Base-by-base conservation (phyloP, 2,888 invertebrate genomes). In the Frankliniella intonsa region DNA sequence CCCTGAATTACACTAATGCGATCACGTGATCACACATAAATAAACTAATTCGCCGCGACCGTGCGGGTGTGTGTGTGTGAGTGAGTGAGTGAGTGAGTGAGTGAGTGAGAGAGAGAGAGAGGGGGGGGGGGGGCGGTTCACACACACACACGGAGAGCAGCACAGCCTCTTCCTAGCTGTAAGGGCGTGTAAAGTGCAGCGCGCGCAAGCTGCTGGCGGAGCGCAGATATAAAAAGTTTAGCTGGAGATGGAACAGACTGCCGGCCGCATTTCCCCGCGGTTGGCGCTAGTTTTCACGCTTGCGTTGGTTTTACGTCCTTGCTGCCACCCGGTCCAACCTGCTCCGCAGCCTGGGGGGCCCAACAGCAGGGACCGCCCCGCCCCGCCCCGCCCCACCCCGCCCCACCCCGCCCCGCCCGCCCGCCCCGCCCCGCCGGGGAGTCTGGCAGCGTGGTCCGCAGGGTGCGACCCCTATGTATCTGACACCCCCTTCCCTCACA, bases 1-100 rank as follows among this genome's bases (percentile, higher is more conserved):
- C 69, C 69, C 69, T 76, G 69, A 76, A 76, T 76, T 76, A 25
- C 69, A 10, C 69, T 76, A 76, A 76, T 76, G 69, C 12, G 69
- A 76, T 76, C 69, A 76, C 69, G 25, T 12, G 69, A 25, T 25
- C 69, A 76, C 69, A 76, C 69, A 76, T 76, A 76, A 76, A 76
- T 76, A 76, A 76, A 76, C 69, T 76, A 76, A 76, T 76, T 25
- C 25, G 69, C 25, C 3, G 69, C 69, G 69, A 12, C 14, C 14
- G 55, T 62, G 62, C 5, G 19, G 62, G 55, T 5, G 55, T 12
- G 12, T 5, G 55, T 17, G 5, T 17, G 55, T 12, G 55, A 2
- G 12, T 55, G 55, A 2, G 55, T 8, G 38, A 38, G 38, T 3
- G 38, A 38, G 38, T 3, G 38, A 38, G 38, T 3, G 38, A 38